A percentile compares a stretch with the other conserved stretches of the same genome.
Evolutionary conservation across 2,888 invertebrate species (phyloP).

Genomic region (Conistra vaccinii): DNA sequence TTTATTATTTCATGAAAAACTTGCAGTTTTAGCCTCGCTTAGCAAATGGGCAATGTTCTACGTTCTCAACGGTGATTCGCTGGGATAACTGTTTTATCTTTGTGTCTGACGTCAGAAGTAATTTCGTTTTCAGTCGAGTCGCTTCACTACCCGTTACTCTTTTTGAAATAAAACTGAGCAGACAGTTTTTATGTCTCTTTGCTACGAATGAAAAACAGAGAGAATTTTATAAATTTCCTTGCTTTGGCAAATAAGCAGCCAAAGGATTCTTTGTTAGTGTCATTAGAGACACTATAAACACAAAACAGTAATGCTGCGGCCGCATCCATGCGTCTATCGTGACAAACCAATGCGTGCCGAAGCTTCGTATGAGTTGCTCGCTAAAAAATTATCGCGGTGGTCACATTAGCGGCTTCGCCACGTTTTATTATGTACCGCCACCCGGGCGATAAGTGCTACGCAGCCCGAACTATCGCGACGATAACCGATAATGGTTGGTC

Average conservation of each 20-base stretch:
- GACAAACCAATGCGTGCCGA: too few relatives aligned
- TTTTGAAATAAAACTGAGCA: conserved; percentile 50
- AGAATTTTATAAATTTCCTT: conserved; percentile 26
- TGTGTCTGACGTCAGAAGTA: conserved; percentile 54
- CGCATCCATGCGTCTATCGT: too few relatives aligned
- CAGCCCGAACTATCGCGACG: too few relatives aligned
- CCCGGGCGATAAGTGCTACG: too few relatives aligned
- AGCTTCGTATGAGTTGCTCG: too few relatives aligned
- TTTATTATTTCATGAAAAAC: conserved; percentile 71
- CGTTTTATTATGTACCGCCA: too few relatives aligned
- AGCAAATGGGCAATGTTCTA: conserved; percentile 65
- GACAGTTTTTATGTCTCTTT: conserved; percentile 53
- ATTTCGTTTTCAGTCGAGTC: conserved; percentile 57
- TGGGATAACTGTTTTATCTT: conserved; percentile 55
- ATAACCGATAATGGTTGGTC: too few relatives aligned
- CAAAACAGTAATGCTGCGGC: background rate
- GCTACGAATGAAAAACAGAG: conserved; percentile 30
- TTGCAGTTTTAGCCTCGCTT: conserved; percentile 63
- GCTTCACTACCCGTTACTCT: conserved; percentile 52
- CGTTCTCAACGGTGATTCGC: conserved; percentile 65
- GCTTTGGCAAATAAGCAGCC: background rate
- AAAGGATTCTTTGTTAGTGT: background rate
- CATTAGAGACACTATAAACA: background rate
- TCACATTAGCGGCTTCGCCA: too few relatives aligned
- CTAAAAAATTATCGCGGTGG: too few relatives aligned